Evolutionary conservation across 2,797 vertebrate species (phyloP).

Genomic region (Hylomyscus alleni): DNA sequence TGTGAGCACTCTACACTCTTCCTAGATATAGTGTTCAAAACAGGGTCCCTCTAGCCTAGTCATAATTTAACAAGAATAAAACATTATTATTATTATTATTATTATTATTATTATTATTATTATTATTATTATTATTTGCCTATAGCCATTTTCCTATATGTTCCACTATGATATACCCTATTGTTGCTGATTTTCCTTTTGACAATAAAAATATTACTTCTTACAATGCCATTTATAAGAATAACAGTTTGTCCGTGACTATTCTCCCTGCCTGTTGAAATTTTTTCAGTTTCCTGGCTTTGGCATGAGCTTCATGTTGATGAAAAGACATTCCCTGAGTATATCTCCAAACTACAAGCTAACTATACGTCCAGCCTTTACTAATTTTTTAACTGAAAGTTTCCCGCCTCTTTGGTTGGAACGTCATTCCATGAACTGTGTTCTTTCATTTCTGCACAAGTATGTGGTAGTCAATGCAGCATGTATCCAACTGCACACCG

Average conservation of each 20-base stretch:
- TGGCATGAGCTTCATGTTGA: constrained; percentile 47
- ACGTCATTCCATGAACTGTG: neutral
- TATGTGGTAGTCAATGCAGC: neutral
- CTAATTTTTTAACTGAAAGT: constrained; percentile 38
- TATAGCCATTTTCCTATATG: neutral
- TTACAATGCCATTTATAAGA: constrained; percentile 53
- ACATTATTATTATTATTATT: neutral
- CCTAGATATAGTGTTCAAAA: neutral
- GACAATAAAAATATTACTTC: constrained; percentile 33
- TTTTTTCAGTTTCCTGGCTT: constrained; percentile 53
- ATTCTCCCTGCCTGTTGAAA: constrained; percentile 38
- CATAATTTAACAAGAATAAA: neutral
- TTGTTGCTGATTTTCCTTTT: constrained; percentile 36
- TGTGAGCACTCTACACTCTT: neutral
- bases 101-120: too few relatives aligned
- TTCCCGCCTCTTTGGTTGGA: constrained; percentile 21
- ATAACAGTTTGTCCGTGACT: neutral
- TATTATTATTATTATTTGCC: neutral
- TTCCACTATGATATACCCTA: neutral
- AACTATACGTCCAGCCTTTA: constrained; percentile 48
- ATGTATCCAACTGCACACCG: neutral
- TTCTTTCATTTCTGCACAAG: constrained; percentile 31
- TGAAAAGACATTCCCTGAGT: constrained; percentile 46
- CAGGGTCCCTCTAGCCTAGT: neutral
- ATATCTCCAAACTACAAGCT: constrained; percentile 51